Base-by-base conservation (phyloP, 2,888 invertebrate genomes). In the Eupithecia pulchellata region DNA sequence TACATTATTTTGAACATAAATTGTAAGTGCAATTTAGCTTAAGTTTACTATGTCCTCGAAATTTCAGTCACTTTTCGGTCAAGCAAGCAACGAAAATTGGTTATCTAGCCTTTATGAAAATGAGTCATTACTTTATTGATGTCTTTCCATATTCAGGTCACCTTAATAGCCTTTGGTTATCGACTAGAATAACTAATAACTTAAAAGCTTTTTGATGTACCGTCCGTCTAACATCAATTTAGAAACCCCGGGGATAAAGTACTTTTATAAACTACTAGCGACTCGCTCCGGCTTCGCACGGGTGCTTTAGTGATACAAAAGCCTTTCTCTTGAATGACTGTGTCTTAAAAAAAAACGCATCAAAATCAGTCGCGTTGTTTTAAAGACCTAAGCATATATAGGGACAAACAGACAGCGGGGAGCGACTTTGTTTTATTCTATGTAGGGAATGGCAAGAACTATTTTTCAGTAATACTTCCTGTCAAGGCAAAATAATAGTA, bases 171-270 rank as follows among this genome's bases (percentile, higher is more conserved):
- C 6, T 57, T 60, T 34, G 32, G 60, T 4, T 34, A 60, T 14
- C 2, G 29, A 34, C 66, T 30, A 76, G 76, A 79, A 75, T 77
- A 78, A 76, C 69, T 79, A 80, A 82, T 78, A 77, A 77, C 74
- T 78, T 82, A 77, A 82, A 81, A 82, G 81, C 78, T 77, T 81
- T 80, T 63, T 76, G 64, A 68, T 81, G 79, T 80, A 69, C 65
- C 60, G 64, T 25, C 62, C 17, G 29, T 47, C 34, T 11, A 65
- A 65, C 29, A 61, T 61, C 52, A 30, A 32, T 32, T 30, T 61
- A 14, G 3, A 61, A 13, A 32, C 29, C 29, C 57, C 8, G 29
- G 57, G 57, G 29, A 57, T 29, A 29, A 29, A 57, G 3, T 52
- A 27, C 34, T 64, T 34, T 29, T n/a, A 60, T 58, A 58, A 42